Conservation (phyloP, 1,140 invertebrate species). For the Aporrectodea caliginosa region DNA sequence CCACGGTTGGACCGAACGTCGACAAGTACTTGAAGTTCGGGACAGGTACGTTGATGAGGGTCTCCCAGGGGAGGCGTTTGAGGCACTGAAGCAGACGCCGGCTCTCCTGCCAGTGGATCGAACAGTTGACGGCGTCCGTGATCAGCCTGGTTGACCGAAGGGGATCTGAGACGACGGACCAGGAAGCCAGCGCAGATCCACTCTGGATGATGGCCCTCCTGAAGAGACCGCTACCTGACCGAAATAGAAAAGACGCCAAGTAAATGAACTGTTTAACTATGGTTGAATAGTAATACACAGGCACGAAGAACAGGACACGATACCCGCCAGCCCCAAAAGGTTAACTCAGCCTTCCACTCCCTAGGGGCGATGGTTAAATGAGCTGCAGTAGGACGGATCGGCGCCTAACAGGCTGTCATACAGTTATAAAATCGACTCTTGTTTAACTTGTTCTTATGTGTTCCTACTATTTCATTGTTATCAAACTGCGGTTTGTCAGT, state of each 20-base stretch:
- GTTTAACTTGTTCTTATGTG: too few species aligned
- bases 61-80: conserved; percentile 71
- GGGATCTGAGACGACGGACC: conserved; percentile 84
- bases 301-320: too few species aligned
- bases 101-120: conserved; percentile 9
- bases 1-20: conserved; percentile 62
- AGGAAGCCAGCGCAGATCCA: conserved; percentile 86
- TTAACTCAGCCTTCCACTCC: too few species aligned
- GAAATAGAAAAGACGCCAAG: conserved; percentile 27
- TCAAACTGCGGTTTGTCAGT: too few species aligned
- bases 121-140: conserved; percentile 61
- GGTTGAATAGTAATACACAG: too few species aligned
- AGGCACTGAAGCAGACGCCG: conserved; percentile 68
- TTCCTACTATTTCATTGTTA: too few species aligned
- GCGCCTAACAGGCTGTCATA: too few species aligned
- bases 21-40: conserved; percentile 59
- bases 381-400: too few species aligned
- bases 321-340: too few species aligned
- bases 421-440: too few species aligned
- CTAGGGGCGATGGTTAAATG: too few species aligned
- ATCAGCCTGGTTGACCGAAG: conserved; percentile 79
- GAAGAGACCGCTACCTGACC: conserved; percentile 78
- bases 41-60: conserved; percentile 70
- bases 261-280: neutral
- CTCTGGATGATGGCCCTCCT: conserved; percentile 91